A percentile compares a stretch with the other conserved stretches of the same genome.
Evolutionary conservation across 2,113 vertebrate species (phyloP).

Genomic region (Ageneiosus marmoratus): DNA sequence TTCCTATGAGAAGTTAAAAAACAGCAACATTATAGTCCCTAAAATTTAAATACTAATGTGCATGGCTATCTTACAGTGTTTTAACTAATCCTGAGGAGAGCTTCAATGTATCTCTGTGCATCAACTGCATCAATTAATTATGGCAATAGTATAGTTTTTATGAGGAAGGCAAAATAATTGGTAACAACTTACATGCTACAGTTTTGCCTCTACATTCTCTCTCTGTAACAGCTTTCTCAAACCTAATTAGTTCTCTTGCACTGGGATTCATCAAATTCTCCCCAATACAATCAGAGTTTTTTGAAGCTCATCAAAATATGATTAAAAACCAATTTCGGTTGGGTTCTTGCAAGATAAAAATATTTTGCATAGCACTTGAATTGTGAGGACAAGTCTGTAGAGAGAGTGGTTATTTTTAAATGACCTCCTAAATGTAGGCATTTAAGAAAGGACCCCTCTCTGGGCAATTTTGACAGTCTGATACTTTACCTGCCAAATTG

Average conservation of each 20-base stretch:
- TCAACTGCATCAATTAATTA: background rate
- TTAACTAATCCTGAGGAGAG: background rate
- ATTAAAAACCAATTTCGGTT: background rate
- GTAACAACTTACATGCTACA: background rate
- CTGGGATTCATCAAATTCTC: background rate
- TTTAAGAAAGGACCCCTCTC: conserved; percentile 18
- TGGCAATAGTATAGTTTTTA: background rate
- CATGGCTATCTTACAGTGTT: background rate
- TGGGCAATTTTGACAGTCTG: conserved; percentile 32
- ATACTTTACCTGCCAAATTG: conserved; percentile 31
- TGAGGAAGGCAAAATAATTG: background rate
- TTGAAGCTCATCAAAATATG: background rate
- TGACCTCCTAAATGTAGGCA: conserved; percentile 28
- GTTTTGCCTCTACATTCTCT: background rate
- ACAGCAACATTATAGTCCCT: background rate
- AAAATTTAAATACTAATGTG: background rate
- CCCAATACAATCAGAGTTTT: conserved; percentile 6
- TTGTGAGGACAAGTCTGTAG: background rate
- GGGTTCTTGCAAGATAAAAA: background rate
- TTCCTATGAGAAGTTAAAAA: conserved; percentile 73
- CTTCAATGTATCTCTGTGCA: background rate
- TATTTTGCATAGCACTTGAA: background rate
- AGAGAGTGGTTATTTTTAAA: conserved; percentile 28
- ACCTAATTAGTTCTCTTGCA: background rate
- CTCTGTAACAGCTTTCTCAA: background rate